A percentile compares a stretch with the other conserved stretches of the same genome.
Conservation (phyloP, 2,113 vertebrate genomes). For the Ramphastos sulfuratus region DNA sequence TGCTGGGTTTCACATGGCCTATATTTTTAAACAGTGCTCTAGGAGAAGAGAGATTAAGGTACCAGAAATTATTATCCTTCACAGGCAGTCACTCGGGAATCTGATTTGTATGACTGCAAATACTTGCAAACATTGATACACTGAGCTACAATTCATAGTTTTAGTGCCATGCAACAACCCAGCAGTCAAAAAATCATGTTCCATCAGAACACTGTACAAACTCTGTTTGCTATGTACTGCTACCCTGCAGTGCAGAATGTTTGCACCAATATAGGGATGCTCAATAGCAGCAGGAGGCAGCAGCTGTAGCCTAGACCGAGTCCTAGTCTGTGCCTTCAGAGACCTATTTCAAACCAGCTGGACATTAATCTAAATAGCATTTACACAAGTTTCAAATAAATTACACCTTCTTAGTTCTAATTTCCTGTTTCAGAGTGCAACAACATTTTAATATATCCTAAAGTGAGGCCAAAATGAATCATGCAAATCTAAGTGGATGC, state of each 20-base stretch:
- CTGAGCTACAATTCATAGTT: neutral
- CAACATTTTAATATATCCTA: neutral
- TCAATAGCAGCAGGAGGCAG: neutral
- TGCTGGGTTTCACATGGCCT: neutral
- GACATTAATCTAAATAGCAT: neutral
- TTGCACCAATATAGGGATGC: neutral
- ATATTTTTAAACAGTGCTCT: constrained; percentile 16
- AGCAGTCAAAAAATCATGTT: neutral
- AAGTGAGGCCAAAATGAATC: neutral
- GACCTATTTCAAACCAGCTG: neutral
- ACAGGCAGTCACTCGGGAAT: neutral
- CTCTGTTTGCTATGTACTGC: neutral
- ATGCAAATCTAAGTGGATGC: neutral
- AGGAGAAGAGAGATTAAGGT: neutral
- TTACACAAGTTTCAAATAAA: neutral
- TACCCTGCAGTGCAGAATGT: neutral
- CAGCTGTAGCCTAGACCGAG: neutral
- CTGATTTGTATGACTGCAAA: neutral
- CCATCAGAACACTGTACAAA: neutral
- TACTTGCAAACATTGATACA: neutral
- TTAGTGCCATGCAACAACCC: neutral
- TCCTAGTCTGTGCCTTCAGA: neutral
- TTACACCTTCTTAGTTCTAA: neutral
- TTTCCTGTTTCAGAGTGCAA: neutral
- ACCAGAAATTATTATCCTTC: neutral